Evolutionary conservation across 2,113 vertebrate species (phyloP), one percentile per base, ranked within the genome.

Genomic region (Stigmatopora nigra): DNA sequence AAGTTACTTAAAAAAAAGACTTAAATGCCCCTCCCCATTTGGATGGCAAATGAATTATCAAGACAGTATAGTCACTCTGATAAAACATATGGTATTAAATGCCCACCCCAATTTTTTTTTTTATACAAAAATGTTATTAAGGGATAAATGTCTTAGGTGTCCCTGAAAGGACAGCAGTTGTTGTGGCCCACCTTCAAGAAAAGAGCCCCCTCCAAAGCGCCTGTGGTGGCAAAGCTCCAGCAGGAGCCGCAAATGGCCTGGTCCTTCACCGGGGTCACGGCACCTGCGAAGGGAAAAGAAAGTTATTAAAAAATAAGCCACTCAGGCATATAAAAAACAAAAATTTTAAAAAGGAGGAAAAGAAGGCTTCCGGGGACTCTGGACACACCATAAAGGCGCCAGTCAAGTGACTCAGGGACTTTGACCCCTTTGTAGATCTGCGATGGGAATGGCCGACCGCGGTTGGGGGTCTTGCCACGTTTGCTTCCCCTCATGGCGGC

Each of bases 241-340:
- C 88, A 91, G 59, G 89, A 92, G 11, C 89, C 91, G 35, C 91
- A 91, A 51, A 91, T 86, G n/a, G 91, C 91, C 83, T 91, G 88
- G 69, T 91, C 90, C 73, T 91, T 90, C 45, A 91, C 89, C 0
- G 89, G 89, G 0, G 91, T 92, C 70, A 92, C 91, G 0, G 93
- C 93, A 0, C 93, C 93, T 94, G 81, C 8, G 64, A 20, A 12
- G 10, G 35, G 19, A 56, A 16, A 56, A 7, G 14, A 56, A n/a
- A 58, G 65, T 15, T 12, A 7, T 17, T 1, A 52, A 19, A 20
- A 17, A 4, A 19, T 13, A 11, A 12, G 0, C 7, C 19, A 63
- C 57, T 17, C 3, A 51, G 10, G 19, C 36, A 15, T 17, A 36
- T 9, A 58, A 17, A 38, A 12, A 12, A 9, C 11, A 35, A n/a